These are phyloP conservation scores for Monomorium pharaonis DNA, from an alignment of 1,140 invertebrate species.

Conservation along the genomic window DNA sequence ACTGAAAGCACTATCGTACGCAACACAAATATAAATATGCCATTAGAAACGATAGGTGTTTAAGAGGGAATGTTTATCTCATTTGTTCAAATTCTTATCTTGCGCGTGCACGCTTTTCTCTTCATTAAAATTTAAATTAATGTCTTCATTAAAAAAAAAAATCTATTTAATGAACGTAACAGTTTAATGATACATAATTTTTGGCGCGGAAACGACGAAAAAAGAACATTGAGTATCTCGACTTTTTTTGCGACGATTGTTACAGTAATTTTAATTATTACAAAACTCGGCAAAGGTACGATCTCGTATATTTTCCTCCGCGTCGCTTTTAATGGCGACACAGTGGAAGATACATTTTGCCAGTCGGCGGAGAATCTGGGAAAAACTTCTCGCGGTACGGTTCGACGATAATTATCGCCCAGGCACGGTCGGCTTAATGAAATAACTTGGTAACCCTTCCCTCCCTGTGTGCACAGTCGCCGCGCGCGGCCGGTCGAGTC, in stretches of 20 bases:
- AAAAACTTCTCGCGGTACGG: constrained; percentile 44
- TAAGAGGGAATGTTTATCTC: background rate
- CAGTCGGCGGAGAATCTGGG: constrained; percentile 40
- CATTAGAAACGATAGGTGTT: constrained; percentile 2
- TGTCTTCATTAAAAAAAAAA: background rate
- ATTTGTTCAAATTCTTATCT: background rate
- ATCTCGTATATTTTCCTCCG: constrained; percentile 27
- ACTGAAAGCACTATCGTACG: background rate
- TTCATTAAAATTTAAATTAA: background rate
- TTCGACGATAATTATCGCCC: constrained; percentile 68
- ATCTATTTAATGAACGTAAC: background rate
- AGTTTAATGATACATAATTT: background rate
- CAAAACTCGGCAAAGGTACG: background rate
- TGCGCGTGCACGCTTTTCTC: too few species aligned
- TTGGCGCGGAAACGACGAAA: background rate
- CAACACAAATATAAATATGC: background rate
- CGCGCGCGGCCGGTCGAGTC: constrained; percentile 48
- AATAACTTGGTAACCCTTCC: constrained; percentile 71
- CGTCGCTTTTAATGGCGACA: constrained; percentile 18
- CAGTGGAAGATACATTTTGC: constrained; percentile 44
- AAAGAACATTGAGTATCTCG: background rate
- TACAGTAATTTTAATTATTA: background rate
- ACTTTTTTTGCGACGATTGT: background rate
- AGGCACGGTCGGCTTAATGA: constrained; percentile 63
- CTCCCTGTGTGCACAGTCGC: constrained; percentile 37